Percentiles rank a stretch among this genome's conserved stretches.
These are phyloP conservation scores for Tylochromis polylepis DNA, from an alignment of 2,113 vertebrate genomes.

Conservation along the genomic window DNA sequence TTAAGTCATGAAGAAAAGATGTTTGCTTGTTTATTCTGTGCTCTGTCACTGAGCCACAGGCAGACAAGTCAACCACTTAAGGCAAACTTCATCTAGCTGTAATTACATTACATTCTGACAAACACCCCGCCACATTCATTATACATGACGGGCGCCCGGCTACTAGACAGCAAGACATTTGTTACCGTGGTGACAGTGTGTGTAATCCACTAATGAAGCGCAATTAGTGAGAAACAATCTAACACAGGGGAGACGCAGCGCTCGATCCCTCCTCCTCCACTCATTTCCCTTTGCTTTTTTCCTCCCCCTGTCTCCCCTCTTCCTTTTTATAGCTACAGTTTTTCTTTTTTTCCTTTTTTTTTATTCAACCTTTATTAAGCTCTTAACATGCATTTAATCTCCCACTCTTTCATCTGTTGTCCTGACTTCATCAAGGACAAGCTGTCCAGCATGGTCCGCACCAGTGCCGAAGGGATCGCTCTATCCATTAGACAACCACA, in stretches of 20 bases:
- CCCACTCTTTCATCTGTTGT: constrained; percentile 51
- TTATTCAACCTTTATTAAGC: constrained; percentile 49
- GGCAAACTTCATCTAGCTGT: constrained; percentile 73
- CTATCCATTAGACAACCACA: constrained; percentile 87
- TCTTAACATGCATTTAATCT: constrained; percentile 55
- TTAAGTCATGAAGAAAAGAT: neutral
- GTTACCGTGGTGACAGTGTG: constrained; percentile 72
- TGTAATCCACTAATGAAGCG: constrained; percentile 74
- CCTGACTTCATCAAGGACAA: constrained; percentile 81
- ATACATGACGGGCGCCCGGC: constrained; percentile 66
- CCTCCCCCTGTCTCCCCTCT: neutral
- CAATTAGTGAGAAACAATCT: constrained; percentile 72
- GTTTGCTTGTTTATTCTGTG: constrained; percentile 50
- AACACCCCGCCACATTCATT: constrained; percentile 75
- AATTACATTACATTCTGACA: constrained; percentile 76
- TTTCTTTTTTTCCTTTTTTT: constrained; percentile 9
- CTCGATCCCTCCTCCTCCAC: constrained; percentile 43
- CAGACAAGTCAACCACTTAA: constrained; percentile 73
- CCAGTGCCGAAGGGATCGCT: constrained; percentile 81
- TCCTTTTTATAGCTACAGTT: neutral
- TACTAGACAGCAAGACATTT: constrained; percentile 67
- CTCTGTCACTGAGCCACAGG: constrained; percentile 50
- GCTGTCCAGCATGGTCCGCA: constrained; percentile 65
- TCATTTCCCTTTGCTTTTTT: neutral
- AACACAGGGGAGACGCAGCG: constrained; percentile 60